These are phyloP conservation scores for Pangasius mekongensis DNA, from an alignment of 2,797 vertebrate species.

Conservation along the genomic window DNA sequence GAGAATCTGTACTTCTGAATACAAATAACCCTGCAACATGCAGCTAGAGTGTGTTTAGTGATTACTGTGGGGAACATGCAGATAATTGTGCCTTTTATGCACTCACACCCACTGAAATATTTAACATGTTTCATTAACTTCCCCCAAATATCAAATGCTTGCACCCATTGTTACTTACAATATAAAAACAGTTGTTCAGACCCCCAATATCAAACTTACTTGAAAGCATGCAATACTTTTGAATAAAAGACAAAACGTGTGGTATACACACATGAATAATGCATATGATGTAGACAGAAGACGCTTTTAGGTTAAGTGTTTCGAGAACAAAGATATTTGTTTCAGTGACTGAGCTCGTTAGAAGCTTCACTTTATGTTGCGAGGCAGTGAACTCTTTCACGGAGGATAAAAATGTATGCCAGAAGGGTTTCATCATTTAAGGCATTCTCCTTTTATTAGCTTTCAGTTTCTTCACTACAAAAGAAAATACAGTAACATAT, in stretches of 20 bases:
- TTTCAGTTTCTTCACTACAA: not conserved
- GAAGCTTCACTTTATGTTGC: constrained; percentile 30
- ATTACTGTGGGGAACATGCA: constrained; percentile 42
- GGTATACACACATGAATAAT: constrained; percentile 52
- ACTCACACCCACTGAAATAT: constrained; percentile 44
- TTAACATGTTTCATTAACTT: constrained; percentile 48
- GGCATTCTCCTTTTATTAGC: constrained; percentile 1
- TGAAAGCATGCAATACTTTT: constrained; percentile 44
- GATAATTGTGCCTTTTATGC: constrained; percentile 45
- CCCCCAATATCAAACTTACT: constrained; percentile 49
- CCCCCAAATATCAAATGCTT: constrained; percentile 43
- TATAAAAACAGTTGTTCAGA: constrained; percentile 42
- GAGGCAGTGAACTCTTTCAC: constrained; percentile 24
- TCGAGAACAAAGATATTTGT: constrained; percentile 34
- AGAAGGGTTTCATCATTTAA: constrained; percentile 20
- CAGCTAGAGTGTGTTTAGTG: constrained; percentile 22
- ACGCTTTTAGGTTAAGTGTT: constrained; percentile 59
- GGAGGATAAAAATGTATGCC: constrained; percentile 23
- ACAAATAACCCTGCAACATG: constrained; percentile 8
- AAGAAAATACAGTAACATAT: not conserved
- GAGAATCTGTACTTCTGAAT: not conserved
- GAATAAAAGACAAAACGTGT: constrained; percentile 12
- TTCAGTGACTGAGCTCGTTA: constrained; percentile 48
- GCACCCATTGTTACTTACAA: constrained; percentile 43
- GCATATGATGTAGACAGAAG: constrained; percentile 39